phyloP scores from a whole-genome alignment of 2,797 vertebrate species.

The Sciaenops ocellatus region DNA sequence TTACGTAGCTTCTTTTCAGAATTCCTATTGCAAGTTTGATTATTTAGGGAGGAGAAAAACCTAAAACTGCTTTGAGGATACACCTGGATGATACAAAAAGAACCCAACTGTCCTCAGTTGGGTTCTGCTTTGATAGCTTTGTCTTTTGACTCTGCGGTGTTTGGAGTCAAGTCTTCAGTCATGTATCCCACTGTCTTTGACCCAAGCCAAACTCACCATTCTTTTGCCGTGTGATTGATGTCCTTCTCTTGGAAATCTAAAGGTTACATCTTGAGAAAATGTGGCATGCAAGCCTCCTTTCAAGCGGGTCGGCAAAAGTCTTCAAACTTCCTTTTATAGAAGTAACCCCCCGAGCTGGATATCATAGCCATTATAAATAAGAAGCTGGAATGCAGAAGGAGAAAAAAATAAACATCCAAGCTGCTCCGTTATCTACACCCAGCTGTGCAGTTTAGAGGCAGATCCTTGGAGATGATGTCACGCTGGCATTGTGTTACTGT shows the following conservation, averaged over 20 bases:
- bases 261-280: constrained; percentile 73
- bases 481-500: constrained; percentile 63
- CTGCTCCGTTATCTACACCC: constrained; percentile 74
- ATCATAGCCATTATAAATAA: constrained; percentile 81
- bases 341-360: constrained; percentile 76
- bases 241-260: constrained; percentile 65
- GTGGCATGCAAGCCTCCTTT: constrained; percentile 66
- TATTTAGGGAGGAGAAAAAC: not conserved
- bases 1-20: constrained; percentile 3
- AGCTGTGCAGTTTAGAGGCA: constrained; percentile 74
- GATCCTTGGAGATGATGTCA: constrained; percentile 74
- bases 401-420: constrained; percentile 77
- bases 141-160: constrained; percentile 24
- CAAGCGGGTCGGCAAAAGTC: constrained; percentile 63
- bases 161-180: constrained; percentile 46
- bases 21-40: not conserved
- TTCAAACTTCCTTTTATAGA: constrained; percentile 84
- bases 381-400: constrained; percentile 80
- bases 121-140: constrained; percentile 14
- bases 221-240: constrained; percentile 60
- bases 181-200: constrained; percentile 27
- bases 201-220: constrained; percentile 62
- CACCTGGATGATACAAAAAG: constrained; percentile 30
- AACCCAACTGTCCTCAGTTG: too few relatives aligned
- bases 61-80: constrained; percentile 2